phyloP scores from a whole-genome alignment of 2,888 invertebrate species.

The Xanthorhoe spadicearia region DNA sequence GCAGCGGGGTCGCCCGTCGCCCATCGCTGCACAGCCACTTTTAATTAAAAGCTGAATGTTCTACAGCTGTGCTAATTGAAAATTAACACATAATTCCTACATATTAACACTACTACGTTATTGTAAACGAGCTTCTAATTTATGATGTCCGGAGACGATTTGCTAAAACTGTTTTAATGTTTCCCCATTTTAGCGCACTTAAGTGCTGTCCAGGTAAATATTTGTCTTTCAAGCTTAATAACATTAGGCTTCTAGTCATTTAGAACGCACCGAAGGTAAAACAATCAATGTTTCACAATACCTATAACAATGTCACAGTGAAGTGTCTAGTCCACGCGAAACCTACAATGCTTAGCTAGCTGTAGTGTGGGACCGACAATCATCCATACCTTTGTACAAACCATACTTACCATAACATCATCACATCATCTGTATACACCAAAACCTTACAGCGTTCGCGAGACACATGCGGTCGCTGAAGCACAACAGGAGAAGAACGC shows the following conservation, averaged over 20 bases:
- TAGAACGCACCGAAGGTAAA: slow-evolving; percentile 23
- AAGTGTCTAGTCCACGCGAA: slow-evolving; percentile 23
- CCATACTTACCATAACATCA: not conserved
- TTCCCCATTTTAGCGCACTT: slow-evolving; percentile 83
- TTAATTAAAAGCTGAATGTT: slow-evolving; percentile 54
- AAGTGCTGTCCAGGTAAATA: slow-evolving; percentile 81
- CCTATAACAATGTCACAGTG: slow-evolving; percentile 11
- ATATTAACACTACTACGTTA: slow-evolving; percentile 15
- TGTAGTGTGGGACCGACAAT: slow-evolving; percentile 7
- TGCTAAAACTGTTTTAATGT: slow-evolving; percentile 60
- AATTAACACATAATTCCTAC: slow-evolving; percentile 16
- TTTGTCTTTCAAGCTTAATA: slow-evolving; percentile 47
- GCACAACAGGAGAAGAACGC: slow-evolving; percentile 98
- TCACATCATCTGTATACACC: not conserved
- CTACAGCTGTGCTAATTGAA: slow-evolving; percentile 52
- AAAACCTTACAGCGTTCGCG: slow-evolving; percentile 89
- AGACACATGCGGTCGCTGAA: slow-evolving; percentile 98
- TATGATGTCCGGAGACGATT: slow-evolving; percentile 27
- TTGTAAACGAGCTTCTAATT: slow-evolving; percentile 13
- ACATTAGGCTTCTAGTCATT: slow-evolving; percentile 29
- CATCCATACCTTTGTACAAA: not conserved
- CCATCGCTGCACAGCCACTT: slow-evolving; percentile 43
- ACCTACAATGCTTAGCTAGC: slow-evolving; percentile 30
- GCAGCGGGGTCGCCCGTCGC: slow-evolving; percentile 48
- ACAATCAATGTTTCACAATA: slow-evolving; percentile 16